phyloP scores from a whole-genome alignment of 1,140 invertebrate genomes.

The Bombus confusus region DNA sequence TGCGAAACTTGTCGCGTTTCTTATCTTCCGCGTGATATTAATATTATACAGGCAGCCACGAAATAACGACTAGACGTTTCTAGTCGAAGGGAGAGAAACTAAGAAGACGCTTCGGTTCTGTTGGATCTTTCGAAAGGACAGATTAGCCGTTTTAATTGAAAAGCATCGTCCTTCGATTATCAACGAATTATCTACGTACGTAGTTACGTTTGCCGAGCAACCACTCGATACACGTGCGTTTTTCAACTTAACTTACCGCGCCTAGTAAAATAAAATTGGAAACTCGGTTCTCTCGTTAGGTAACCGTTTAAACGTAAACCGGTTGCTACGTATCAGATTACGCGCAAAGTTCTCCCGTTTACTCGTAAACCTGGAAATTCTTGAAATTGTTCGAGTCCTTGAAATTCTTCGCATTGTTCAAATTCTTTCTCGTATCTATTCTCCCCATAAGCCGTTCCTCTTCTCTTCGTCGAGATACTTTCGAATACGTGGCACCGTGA shows the following conservation, averaged over 20 bases:
- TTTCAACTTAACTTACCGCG: not conserved
- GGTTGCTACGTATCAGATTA: not conserved
- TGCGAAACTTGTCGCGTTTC: not conserved
- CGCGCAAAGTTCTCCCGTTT: not conserved
- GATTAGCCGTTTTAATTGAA: too few species aligned
- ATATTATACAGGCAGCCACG: too few species aligned
- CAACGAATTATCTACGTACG: too few species aligned
- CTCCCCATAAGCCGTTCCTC: not conserved
- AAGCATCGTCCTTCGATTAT: too few species aligned
- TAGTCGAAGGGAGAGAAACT: too few species aligned
- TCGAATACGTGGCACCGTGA: too few species aligned
- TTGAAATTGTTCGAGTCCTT: not conserved
- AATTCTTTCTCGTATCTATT: not conserved
- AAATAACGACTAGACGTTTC: too few species aligned
- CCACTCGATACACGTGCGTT: not conserved
- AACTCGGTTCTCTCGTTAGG: not conserved
- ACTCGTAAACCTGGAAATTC: not conserved
- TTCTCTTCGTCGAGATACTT: too few species aligned
- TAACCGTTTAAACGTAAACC: not conserved
- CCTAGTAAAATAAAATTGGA: not conserved
- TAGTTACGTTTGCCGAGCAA: too few species aligned
- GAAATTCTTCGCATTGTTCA: not conserved
- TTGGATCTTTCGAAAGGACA: too few species aligned
- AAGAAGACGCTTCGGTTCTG: too few species aligned
- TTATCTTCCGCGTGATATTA: too few species aligned